These are phyloP conservation scores for Chloromyia formosa DNA, from an alignment of 2,888 invertebrate genomes.

Conservation along the genomic window DNA sequence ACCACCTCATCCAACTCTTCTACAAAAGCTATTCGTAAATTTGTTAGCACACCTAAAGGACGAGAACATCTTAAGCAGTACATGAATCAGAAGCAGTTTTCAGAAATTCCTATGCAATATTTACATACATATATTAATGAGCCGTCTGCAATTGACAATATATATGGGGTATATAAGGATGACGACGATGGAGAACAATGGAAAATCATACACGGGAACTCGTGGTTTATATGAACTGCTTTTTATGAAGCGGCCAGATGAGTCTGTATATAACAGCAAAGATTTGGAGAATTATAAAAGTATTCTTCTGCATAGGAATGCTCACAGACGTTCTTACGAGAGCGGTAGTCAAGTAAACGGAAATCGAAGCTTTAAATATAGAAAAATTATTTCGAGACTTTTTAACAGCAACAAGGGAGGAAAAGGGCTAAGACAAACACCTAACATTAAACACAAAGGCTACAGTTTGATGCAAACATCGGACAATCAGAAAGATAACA, in stretches of 20 bases:
- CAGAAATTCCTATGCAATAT: conserved; percentile 4
- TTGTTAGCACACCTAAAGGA: not conserved
- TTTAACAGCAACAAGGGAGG: conserved; percentile 12
- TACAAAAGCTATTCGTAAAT: conserved; percentile 16
- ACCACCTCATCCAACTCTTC: not conserved
- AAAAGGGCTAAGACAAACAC: not conserved
- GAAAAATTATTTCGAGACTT: conserved; percentile 19
- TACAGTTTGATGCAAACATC: not conserved
- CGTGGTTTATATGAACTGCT: too few species aligned
- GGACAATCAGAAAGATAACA: conserved; percentile 44
- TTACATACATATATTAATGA: not conserved
- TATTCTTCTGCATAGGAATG: conserved; percentile 22
- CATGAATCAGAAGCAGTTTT: too few species aligned
- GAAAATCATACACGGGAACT: not conserved
- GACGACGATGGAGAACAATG: not conserved
- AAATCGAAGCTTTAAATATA: conserved; percentile 30
- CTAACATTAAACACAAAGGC: conserved; percentile 5
- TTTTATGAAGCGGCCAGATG: not conserved
- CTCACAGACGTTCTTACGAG: conserved; percentile 19
- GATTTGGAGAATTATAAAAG: conserved; percentile 30
- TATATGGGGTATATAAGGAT: conserved; percentile 8
- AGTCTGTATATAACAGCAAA: not conserved
- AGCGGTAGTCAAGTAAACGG: conserved; percentile 21
- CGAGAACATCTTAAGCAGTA: too few species aligned
- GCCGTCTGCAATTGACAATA: not conserved